Conservation (phyloP, 2,113 vertebrate genomes). For the Cyprinus carpio region DNA sequence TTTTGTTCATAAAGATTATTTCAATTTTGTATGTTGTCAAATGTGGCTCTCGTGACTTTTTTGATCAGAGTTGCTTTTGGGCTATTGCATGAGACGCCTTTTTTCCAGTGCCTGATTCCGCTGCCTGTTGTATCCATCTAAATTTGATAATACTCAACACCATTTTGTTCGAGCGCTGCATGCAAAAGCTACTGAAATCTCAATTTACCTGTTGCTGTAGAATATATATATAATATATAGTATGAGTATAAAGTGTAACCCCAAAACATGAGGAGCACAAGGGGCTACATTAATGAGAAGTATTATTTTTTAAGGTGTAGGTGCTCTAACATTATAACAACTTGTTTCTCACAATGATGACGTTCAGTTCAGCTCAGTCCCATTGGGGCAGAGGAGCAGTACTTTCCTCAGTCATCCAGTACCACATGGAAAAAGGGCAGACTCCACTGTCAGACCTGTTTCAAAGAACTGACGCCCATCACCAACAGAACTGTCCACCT, state of each 20-base stretch:
- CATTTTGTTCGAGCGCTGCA: no score
- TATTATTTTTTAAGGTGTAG: background rate
- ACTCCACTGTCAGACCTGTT: slow-evolving; percentile 63
- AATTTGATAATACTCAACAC: no score
- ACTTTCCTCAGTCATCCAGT: background rate
- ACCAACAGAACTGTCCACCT: slow-evolving; percentile 53
- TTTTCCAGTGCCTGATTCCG: no score
- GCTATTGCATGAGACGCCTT: no score
- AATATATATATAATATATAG: no score
- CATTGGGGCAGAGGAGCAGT: slow-evolving; percentile 52
- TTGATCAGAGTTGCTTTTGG: no score
- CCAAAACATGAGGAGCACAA: background rate
- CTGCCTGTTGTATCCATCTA: no score
- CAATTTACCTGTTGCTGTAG: no score
- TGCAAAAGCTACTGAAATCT: no score
- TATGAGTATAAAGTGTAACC: background rate
- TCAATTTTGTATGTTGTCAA: no score
- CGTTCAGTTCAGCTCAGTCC: background rate
- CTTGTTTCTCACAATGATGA: background rate
- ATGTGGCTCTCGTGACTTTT: no score
- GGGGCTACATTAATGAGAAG: background rate
- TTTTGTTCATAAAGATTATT: no score
- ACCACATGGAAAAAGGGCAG: slow-evolving; percentile 64
- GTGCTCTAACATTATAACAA: background rate
- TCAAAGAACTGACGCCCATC: slow-evolving; percentile 67